Evolutionary conservation across 2,888 invertebrate genomes (phyloP).

Genomic region (Prenolepis imparis): DNA sequence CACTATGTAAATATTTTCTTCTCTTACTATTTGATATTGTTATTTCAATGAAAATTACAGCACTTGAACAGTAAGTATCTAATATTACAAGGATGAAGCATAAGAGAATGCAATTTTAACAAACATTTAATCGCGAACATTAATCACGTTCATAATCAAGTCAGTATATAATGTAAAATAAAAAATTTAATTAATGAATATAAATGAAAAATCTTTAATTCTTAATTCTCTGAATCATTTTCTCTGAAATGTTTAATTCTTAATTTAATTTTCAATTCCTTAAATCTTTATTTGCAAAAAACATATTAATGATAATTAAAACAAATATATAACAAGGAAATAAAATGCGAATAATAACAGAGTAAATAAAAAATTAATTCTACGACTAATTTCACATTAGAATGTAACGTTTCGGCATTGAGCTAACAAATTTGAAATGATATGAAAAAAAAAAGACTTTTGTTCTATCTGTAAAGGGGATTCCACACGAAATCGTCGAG

Average conservation of each 20-base stretch:
- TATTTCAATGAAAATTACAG: neutral
- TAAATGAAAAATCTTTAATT: neutral
- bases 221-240: neutral
- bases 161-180: neutral
- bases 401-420: conserved; percentile 20
- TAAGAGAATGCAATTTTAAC: neutral
- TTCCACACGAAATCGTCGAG: conserved; percentile 14
- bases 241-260: neutral
- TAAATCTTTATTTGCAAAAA: neutral
- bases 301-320: neutral
- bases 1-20: conserved; percentile 29
- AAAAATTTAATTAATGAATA: neutral
- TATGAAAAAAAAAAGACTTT: conserved; percentile 44
- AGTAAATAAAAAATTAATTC: neutral
- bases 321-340: neutral
- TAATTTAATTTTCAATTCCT: neutral
- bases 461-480: conserved; percentile 20
- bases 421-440: conserved; percentile 35
- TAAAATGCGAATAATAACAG: neutral
- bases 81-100: neutral
- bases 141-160: neutral
- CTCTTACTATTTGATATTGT: neutral
- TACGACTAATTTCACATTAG: conserved; percentile 2
- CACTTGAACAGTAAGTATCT: neutral
- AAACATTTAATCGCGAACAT: neutral